Base-by-base conservation (phyloP, 2,888 invertebrate genomes). In the Hedychridium roseum region DNA sequence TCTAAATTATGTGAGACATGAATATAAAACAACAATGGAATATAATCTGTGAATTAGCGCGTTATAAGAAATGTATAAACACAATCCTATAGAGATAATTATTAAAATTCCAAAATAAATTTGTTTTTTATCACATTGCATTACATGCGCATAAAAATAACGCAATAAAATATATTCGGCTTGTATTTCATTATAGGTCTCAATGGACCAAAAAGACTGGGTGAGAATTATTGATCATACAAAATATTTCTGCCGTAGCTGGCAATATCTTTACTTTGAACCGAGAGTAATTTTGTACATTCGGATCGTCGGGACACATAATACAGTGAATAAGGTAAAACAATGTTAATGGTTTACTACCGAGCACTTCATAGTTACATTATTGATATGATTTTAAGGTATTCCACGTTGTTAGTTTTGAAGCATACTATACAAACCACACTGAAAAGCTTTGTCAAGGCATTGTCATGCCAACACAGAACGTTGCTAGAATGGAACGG, bases 131-230 rank as follows among this genome's bases (percentile, higher is more conserved):
- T n/a, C n/a, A n/a, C n/a, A n/a, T n/a, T n/a, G n/a, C n/a, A n/a
- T n/a, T n/a, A n/a, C n/a, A n/a, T n/a, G n/a, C n/a, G n/a, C n/a
- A n/a, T n/a, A n/a, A n/a, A n/a, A n/a, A n/a, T n/a, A n/a, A n/a
- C n/a, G n/a, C n/a, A n/a, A n/a, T n/a, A n/a, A n/a, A n/a, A n/a
- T n/a, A n/a, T n/a, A n/a, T n/a, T n/a, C n/a, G 21, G 26, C 39
- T 4, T 37, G 14, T 17, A 30, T 40, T 32, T 36, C 48, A 30
- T 38, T 43, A 26, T 39, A 78, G 78, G 92, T 95, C 18, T 97
- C 96, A 0, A 92, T 96, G 81, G 95, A 98, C 82, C 91, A 94
- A 79, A 90, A 89, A 78, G 93, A 97, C 79, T 99, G 98, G 97
- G 88, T 92, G 54, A 86, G 91, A 49, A 90, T 99, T 43, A 86